A percentile compares a stretch with the other conserved stretches of the same genome.
Conservation (phyloP, 2,113 vertebrate genomes). For the Morphnarchus princeps region DNA sequence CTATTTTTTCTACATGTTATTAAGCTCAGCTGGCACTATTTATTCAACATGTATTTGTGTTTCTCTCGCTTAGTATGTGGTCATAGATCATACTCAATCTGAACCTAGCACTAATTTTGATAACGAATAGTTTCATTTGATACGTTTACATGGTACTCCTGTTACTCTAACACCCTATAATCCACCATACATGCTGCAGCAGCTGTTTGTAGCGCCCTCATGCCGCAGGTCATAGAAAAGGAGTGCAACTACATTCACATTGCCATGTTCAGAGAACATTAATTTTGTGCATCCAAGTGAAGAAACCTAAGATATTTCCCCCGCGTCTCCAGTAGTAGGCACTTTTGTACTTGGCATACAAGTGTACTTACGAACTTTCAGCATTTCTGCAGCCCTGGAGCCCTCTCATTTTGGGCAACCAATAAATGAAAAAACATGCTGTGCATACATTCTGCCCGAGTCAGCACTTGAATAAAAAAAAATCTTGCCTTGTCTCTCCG, state of each 20-base stretch:
- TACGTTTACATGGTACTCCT: background rate
- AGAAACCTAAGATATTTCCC: background rate
- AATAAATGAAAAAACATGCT: background rate
- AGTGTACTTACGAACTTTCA: background rate
- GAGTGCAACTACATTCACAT: background rate
- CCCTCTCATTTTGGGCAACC: background rate
- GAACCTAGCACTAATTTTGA: background rate
- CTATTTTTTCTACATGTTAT: background rate
- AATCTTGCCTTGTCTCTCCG: accelerated
- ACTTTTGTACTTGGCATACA: background rate
- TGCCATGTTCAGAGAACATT: background rate
- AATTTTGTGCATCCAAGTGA: background rate
- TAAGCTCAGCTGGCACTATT: background rate
- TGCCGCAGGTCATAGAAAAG: background rate
- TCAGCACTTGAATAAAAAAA: background rate
- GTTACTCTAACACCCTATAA: background rate
- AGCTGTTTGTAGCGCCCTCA: background rate
- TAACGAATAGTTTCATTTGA: background rate
- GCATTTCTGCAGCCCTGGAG: background rate
- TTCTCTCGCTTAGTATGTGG: background rate
- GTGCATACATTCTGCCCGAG: background rate
- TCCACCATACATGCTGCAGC: background rate
- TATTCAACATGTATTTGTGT: background rate
- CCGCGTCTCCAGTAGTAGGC: background rate
- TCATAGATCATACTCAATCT: background rate